phyloP scores from a whole-genome alignment of 1,140 invertebrate genomes.

The Oncopodura yosiiana region DNA sequence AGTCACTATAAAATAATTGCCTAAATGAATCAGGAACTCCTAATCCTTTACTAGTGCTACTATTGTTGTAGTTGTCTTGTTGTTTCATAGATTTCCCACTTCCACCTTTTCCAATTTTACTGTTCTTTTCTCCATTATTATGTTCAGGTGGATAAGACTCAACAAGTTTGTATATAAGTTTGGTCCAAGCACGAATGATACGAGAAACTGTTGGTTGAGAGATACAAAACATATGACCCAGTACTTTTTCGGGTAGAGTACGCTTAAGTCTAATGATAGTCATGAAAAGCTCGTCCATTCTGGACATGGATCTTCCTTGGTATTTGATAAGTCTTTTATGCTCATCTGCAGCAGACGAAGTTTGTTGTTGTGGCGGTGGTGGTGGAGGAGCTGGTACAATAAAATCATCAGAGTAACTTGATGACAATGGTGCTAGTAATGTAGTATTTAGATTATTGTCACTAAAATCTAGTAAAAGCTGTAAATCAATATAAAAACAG shows the following conservation, averaged over 20 bases:
- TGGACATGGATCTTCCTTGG: conserved; percentile 26
- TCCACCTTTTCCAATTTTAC: not conserved
- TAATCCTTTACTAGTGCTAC: conserved; percentile 2
- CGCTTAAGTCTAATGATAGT: conserved; percentile 28
- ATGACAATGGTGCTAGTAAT: too few species aligned
- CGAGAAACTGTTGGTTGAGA: conserved; percentile 32
- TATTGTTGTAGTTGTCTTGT: not conserved
- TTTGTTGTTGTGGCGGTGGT: too few species aligned
- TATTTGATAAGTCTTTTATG: conserved; percentile 9
- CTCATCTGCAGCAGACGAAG: conserved; percentile 1
- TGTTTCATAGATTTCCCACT: not conserved
- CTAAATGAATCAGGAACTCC: conserved; percentile 26
- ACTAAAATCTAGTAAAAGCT: too few species aligned
- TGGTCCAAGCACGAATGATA: conserved; percentile 31
- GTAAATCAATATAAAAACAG: too few species aligned
- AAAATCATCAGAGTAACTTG: not conserved
- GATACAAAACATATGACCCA: conserved; percentile 34
- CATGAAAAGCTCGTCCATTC: conserved; percentile 33
- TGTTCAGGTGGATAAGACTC: conserved; percentile 18
- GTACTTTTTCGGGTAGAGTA: conserved; percentile 31
- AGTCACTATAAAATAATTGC: conserved; percentile 25
- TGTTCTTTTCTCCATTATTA: not conserved
- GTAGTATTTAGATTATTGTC: too few species aligned
- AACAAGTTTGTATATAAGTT: conserved; percentile 27
- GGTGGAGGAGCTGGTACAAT: not conserved